phyloP scores from a whole-genome alignment of 2,797 vertebrate genomes.

The Prunella strophiata region DNA sequence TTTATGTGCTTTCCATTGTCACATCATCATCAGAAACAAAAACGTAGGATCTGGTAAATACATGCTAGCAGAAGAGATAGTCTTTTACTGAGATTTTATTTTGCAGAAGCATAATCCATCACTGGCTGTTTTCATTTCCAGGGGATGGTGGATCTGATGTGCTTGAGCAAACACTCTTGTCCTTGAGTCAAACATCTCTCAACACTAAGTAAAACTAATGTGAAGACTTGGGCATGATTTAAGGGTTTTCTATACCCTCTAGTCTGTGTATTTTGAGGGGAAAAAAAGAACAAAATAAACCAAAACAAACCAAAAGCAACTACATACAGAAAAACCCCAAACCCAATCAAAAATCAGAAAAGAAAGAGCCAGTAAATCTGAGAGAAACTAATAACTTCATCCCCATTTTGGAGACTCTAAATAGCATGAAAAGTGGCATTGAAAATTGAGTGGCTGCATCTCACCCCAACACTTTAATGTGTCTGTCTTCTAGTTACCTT shows the following conservation, averaged over 20 bases:
- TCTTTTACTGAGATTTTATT: not conserved
- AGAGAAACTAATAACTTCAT: not conserved
- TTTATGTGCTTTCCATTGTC: not conserved
- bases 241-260: not conserved
- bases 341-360: not conserved
- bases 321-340: not conserved
- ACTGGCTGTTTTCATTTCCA: not conserved
- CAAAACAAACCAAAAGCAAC: not conserved
- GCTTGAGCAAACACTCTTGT: not conserved
- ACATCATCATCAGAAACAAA: not conserved
- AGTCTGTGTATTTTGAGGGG: not conserved
- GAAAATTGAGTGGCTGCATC: not conserved
- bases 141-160: not conserved
- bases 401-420: not conserved
- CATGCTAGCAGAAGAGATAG: not conserved
- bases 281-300: fast-evolving
- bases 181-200: not conserved
- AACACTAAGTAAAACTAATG: not conserved
- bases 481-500: not conserved
- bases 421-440: not conserved
- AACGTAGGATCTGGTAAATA: not conserved
- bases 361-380: not conserved
- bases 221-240: not conserved
- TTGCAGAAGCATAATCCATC: not conserved
- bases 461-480: not conserved